Base-by-base conservation (phyloP, 2,797 vertebrate genomes). In the Rhinatrema bivittatum region DNA sequence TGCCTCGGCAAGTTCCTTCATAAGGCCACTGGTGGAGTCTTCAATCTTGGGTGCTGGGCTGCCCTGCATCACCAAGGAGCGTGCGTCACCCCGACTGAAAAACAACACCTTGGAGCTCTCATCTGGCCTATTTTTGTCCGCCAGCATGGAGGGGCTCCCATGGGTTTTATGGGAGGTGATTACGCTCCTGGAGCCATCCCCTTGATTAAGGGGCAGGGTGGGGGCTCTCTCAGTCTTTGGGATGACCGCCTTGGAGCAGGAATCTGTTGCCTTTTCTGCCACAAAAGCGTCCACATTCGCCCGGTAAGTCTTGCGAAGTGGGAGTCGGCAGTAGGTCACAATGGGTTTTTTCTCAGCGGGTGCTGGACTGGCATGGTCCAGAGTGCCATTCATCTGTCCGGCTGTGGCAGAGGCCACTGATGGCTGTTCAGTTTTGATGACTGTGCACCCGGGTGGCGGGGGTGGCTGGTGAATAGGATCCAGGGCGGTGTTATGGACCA, bases 401-500 rank as follows among this genome's bases (percentile, higher is more conserved):
- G 72, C 5, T 10, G 59, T 40, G 10, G 74, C 29, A 13, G 75
- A 3, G 19, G 61, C 0, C 13, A 43, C 0, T 32, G 51, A 0
- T 31, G 53, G 3, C 3, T 60, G 53, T 2, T 82, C 57, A 36
- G 82, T 70, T 23, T 82, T 82, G 56, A 86, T 82, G 42, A 87
- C 81, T 0, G 71, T 68, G 24, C 72, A 50, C 0, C 39, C 1
- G 4, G 45, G 31, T 43, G 71, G 50, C 7, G 62, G 9, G 1
- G 53, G 53, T 0, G 82, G 78, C 25, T 89, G 86, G 68, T 95
- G 91, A 39, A 91, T 78, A 0, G 93, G 91, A 60, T 96, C 92
- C 62, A 96, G 58, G 4, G 94, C 94, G 0, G 93, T 97, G 74
- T 97, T 97, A 71, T 96, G 93, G 14, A 97, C 87, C 15, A 97